phyloP scores from a whole-genome alignment of 2,888 invertebrate species.

The Dyspetes luteomarginatus region DNA sequence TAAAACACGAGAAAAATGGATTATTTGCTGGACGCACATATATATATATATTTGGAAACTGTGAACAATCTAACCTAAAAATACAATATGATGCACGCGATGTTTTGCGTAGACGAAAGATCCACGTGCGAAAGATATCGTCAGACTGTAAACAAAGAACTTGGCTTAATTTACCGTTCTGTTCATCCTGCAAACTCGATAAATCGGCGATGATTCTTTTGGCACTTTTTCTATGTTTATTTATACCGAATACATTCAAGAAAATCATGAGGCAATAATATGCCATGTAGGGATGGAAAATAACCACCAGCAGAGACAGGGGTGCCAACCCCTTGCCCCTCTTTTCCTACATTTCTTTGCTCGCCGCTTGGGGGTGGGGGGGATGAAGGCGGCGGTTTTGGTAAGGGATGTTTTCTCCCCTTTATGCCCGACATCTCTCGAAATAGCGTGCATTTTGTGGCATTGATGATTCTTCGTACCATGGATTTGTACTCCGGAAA shows the following conservation, averaged over 20 bases:
- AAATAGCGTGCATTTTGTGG: slow-evolving; percentile 18
- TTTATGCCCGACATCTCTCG: not conserved
- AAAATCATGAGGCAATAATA: not conserved
- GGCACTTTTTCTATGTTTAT: slow-evolving; percentile 41
- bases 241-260: slow-evolving; percentile 30
- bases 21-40: not conserved
- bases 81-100: slow-evolving; percentile 28
- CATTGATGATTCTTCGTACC: too few relatives aligned
- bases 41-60: slow-evolving; percentile 1
- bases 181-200: slow-evolving; percentile 71
- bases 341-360: slow-evolving; percentile 23
- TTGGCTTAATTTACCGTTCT: slow-evolving; percentile 71
- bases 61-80: slow-evolving; percentile 65
- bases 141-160: slow-evolving; percentile 14
- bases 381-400: not conserved
- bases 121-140: slow-evolving; percentile 14
- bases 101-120: not conserved
- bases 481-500: too few relatives aligned
- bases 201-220: slow-evolving; percentile 1
- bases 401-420: slow-evolving; percentile 27
- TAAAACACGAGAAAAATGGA: not conserved
- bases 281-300: slow-evolving; percentile 55
- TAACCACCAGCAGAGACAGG: slow-evolving; percentile 62
- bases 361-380: slow-evolving; percentile 6
- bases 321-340: slow-evolving; percentile 69